Conservation (phyloP, 2,888 invertebrate species). For the Chloroclystis v-ata region DNA sequence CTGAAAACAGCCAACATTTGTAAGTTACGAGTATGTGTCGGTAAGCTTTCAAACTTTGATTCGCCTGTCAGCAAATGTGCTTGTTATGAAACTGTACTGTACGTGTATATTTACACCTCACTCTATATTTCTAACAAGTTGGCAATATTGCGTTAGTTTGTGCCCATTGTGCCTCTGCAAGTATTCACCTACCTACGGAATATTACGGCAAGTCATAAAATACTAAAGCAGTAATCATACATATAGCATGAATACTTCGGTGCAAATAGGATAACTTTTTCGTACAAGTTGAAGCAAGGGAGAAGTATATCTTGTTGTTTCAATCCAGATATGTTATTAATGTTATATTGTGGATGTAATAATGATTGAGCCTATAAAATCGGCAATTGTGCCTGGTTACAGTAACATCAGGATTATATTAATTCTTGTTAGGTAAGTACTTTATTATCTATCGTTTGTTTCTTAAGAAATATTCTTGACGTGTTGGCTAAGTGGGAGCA, state of each 20-base stretch:
- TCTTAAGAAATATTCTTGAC: too few relatives aligned
- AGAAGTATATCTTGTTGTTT: neutral
- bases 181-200: conserved; percentile 13
- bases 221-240: conserved; percentile 23
- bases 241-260: conserved; percentile 22
- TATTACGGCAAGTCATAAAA: conserved; percentile 24
- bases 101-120: neutral
- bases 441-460: too few relatives aligned
- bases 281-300: neutral
- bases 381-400: too few relatives aligned
- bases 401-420: too few relatives aligned
- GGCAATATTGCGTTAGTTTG: conserved; percentile 3
- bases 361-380: too few relatives aligned
- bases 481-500: too few relatives aligned
- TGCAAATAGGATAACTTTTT: conserved; percentile 21
- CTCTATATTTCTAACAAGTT: neutral
- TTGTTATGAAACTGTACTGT: neutral
- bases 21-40: too few relatives aligned
- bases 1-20: neutral
- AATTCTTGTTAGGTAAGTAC: too few relatives aligned
- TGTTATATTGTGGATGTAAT: neutral
- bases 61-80: too few relatives aligned
- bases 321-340: neutral
- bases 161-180: conserved; percentile 8
- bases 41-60: too few relatives aligned